Percentiles rank a stretch among this genome's conserved stretches.
phyloP scores from a whole-genome alignment of 2,113 vertebrate species.

The Caracal caracal region DNA sequence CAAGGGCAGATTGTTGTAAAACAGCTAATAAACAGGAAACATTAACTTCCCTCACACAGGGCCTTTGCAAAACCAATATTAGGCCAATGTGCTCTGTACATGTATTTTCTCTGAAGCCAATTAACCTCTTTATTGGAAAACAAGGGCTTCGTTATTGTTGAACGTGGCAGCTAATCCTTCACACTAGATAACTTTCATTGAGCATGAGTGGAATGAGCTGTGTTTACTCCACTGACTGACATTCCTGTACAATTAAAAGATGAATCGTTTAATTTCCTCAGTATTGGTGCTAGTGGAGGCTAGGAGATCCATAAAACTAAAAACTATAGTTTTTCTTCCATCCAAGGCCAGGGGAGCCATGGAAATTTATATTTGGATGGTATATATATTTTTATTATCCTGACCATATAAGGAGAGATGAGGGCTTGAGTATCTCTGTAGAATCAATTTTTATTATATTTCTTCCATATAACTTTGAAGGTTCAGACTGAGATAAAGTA shows the following conservation, averaged over 20 bases:
- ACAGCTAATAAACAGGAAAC: constrained; percentile 83
- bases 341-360: background rate
- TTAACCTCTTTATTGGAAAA: constrained; percentile 88
- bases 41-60: constrained; percentile 79
- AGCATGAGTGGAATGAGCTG: constrained; percentile 75
- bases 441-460: constrained; percentile 60
- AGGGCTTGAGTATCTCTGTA: constrained; percentile 15
- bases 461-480: constrained; percentile 42
- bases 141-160: constrained; percentile 82
- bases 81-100: constrained; percentile 76
- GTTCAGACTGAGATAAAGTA: constrained; percentile 32
- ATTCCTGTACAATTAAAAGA: constrained; percentile 80
- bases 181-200: constrained; percentile 80
- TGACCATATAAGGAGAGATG: background rate
- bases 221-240: constrained; percentile 64
- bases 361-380: constrained; percentile 52
- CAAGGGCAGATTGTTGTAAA: constrained; percentile 85
- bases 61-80: constrained; percentile 84
- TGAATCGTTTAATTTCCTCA: constrained; percentile 85
- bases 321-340: constrained; percentile 60
- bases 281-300: constrained; percentile 71
- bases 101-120: constrained; percentile 84
- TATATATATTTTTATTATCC: constrained; percentile 27
- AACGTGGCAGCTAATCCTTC: constrained; percentile 83
- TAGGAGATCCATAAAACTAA: constrained; percentile 66